Evolutionary conservation across 2,113 vertebrate species (phyloP).

Genomic region (Hylia prasina): DNA sequence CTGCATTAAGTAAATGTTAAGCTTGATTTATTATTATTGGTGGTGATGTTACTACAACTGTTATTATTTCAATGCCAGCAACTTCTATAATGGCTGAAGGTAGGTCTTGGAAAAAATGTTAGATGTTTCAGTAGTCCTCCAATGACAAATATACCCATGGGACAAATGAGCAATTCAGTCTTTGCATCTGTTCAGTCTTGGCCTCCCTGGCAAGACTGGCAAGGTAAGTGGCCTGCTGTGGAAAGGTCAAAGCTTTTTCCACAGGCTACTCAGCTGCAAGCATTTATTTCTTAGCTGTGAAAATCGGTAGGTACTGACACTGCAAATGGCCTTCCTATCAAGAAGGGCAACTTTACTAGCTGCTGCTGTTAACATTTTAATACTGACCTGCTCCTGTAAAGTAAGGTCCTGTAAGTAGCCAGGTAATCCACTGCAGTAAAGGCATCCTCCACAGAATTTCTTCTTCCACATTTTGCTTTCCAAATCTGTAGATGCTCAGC

Average conservation of each 20-base stretch:
- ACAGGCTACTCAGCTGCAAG: neutral
- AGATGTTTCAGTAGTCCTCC: neutral
- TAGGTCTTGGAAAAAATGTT: neutral
- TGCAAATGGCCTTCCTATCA: neutral
- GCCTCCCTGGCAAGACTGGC: neutral
- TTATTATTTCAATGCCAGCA: neutral
- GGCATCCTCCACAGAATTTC: neutral
- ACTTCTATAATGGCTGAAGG: neutral
- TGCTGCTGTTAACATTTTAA: neutral
- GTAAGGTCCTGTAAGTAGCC: neutral
- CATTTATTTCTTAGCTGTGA: neutral
- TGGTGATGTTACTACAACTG: neutral
- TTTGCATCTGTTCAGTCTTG: neutral
- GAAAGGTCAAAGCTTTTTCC: neutral
- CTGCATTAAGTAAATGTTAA: neutral
- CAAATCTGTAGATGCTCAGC: neutral
- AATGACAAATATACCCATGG: neutral
- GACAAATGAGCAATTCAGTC: neutral
- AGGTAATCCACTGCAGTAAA: neutral
- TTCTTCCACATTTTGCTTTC: slow-evolving; percentile 5
- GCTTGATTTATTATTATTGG: neutral
- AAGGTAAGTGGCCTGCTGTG: neutral
- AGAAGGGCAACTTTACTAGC: neutral
- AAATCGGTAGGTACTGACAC: neutral
- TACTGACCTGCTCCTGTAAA: neutral